phyloP scores from a whole-genome alignment of 1,140 invertebrate genomes.

The Scylla paramamosain region DNA sequence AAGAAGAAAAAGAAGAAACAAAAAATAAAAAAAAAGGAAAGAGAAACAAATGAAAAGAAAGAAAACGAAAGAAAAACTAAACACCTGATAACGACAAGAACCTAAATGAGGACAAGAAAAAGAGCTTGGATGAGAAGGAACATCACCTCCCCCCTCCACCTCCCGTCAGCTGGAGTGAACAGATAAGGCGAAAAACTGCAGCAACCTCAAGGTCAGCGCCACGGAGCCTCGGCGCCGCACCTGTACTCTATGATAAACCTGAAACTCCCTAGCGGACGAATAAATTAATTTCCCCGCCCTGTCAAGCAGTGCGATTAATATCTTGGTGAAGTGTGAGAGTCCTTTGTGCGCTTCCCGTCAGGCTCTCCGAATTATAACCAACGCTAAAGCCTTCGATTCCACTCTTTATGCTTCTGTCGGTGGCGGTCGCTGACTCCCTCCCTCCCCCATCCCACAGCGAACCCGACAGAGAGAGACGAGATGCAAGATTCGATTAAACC shows the following conservation, averaged over 20 bases:
- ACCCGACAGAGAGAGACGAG: too few species aligned
- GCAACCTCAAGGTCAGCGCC: not conserved
- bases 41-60: too few species aligned
- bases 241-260: conserved; percentile 14
- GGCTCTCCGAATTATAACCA: not conserved
- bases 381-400: conserved; percentile 9
- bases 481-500: too few species aligned
- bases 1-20: too few species aligned
- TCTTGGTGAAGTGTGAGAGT: not conserved
- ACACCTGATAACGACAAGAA: too few species aligned
- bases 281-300: conserved; percentile 55
- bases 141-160: not conserved
- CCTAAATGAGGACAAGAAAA: too few species aligned
- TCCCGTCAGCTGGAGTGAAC: not conserved
- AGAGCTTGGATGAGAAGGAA: too few species aligned
- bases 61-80: too few species aligned
- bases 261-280: not conserved
- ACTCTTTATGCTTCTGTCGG: conserved; percentile 11
- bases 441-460: too few species aligned
- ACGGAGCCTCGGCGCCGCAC: not conserved
- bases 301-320: conserved; percentile 39
- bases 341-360: not conserved
- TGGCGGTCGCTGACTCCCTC: too few species aligned
- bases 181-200: not conserved
- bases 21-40: too few species aligned